Percentiles rank a stretch among this genome's conserved stretches.
Evolutionary conservation across 2,888 invertebrate species (phyloP).

Genomic region (Drosophila neutralis): DNA sequence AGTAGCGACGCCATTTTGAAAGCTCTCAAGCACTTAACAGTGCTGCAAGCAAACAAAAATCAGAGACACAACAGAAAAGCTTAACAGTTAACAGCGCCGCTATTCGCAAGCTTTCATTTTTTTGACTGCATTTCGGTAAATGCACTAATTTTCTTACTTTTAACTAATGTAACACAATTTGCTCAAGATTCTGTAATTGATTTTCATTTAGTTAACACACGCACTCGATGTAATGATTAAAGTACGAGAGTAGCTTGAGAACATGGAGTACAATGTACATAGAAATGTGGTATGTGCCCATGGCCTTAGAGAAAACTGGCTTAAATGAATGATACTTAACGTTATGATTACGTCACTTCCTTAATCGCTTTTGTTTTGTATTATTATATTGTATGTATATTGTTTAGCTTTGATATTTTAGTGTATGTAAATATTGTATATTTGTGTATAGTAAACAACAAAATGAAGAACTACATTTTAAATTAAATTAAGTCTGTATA

Average conservation of each 20-base stretch:
- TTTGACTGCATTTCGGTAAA: conserved; percentile 46
- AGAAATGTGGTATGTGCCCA: conserved; percentile 17
- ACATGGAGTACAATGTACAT: conserved; percentile 20
- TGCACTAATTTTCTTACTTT: conserved; percentile 40
- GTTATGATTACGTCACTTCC: conserved; percentile 35
- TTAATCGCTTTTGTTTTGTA: conserved; percentile 54
- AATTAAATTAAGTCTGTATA: conserved; percentile 78
- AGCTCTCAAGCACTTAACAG: conserved; percentile 52
- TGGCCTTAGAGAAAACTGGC: conserved; percentile 34
- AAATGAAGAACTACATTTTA: conserved; percentile 67
- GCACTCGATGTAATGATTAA: conserved; percentile 20
- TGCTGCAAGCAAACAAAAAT: not conserved
- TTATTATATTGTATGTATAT: conserved; percentile 42
- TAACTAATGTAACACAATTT: conserved; percentile 71
- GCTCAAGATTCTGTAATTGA: conserved; percentile 66
- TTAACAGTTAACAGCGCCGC: conserved; percentile 40
- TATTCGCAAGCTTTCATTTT: conserved; percentile 33
- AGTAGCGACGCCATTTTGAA: conserved; percentile 65
- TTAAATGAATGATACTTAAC: conserved; percentile 52
- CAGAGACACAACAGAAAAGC: conserved; percentile 21
- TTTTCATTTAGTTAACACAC: conserved; percentile 46
- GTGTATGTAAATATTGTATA: conserved; percentile 80
- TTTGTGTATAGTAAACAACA: conserved; percentile 76
- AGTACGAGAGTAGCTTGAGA: conserved; percentile 39
- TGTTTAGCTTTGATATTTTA: conserved; percentile 59